Conservation (phyloP, 2,888 invertebrate genomes). For the Pollenia griseotomentosa region DNA sequence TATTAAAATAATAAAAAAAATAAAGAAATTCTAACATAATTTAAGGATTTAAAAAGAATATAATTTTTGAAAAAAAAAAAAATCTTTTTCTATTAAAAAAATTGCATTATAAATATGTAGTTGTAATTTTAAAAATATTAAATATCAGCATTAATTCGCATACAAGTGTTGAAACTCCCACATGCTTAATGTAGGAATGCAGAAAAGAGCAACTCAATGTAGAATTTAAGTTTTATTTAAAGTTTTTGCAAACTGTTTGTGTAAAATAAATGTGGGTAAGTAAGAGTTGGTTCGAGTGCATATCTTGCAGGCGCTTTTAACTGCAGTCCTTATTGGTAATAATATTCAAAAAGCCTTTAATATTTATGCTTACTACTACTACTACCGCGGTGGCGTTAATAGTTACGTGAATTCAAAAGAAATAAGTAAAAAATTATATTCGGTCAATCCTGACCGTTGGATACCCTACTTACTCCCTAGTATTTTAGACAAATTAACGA, state of each 20-base stretch:
- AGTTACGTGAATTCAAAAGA: too few species aligned
- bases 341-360: constrained; percentile 5
- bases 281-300: neutral
- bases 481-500: too few species aligned
- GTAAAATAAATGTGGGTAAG: neutral
- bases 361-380: too few species aligned
- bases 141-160: constrained; percentile 12
- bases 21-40: constrained; percentile 20
- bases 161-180: constrained; percentile 30
- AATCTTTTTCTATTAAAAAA: neutral
- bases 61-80: neutral
- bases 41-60: constrained; percentile 2
- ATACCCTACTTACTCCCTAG: too few species aligned
- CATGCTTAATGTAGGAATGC: neutral
- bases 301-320: neutral
- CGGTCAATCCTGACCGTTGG: too few species aligned
- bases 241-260: constrained; percentile 14
- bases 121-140: constrained; percentile 14
- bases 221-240: neutral
- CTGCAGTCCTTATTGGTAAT: neutral
- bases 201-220: neutral
- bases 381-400: too few species aligned
- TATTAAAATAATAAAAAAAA: neutral
- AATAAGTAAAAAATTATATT: too few species aligned
- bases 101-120: neutral